Conservation (phyloP, 2,113 vertebrate genomes). For the Noctilio leporinus region DNA sequence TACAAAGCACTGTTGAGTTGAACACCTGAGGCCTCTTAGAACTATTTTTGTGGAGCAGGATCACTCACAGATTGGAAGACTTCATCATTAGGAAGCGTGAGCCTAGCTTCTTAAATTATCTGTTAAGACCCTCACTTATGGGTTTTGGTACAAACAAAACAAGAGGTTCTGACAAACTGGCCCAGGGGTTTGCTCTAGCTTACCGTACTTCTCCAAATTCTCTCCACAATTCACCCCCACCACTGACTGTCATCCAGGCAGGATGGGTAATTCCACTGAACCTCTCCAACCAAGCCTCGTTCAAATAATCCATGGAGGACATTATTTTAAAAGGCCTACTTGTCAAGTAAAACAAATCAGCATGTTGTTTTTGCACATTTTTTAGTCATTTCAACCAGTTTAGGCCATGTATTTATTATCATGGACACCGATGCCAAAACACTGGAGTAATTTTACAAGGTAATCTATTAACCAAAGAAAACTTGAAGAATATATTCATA, state of each 20-base stretch:
- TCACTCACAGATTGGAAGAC: not conserved
- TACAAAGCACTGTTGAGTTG: not conserved
- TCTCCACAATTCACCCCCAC: not conserved
- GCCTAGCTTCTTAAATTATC: not conserved
- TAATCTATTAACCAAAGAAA: not conserved
- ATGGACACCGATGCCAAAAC: not conserved
- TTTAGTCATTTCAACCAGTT: not conserved
- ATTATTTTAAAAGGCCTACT: not conserved
- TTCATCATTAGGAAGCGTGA: not conserved
- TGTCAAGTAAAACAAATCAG: not conserved
- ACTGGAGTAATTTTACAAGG: not conserved
- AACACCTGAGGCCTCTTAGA: not conserved
- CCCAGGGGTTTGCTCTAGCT: not conserved
- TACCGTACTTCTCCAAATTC: not conserved
- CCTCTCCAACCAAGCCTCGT: not conserved
- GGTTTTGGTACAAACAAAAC: not conserved
- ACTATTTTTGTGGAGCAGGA: not conserved
- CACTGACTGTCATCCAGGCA: not conserved
- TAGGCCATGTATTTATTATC: not conserved
- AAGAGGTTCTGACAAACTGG: not conserved
- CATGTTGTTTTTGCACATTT: not conserved
- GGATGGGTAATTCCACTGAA: not conserved
- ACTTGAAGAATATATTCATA: not conserved
- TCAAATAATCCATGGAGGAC: not conserved
- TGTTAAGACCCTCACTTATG: not conserved